phyloP scores from a whole-genome alignment of 2,888 invertebrate genomes.

The Mycalesis mineus region DNA sequence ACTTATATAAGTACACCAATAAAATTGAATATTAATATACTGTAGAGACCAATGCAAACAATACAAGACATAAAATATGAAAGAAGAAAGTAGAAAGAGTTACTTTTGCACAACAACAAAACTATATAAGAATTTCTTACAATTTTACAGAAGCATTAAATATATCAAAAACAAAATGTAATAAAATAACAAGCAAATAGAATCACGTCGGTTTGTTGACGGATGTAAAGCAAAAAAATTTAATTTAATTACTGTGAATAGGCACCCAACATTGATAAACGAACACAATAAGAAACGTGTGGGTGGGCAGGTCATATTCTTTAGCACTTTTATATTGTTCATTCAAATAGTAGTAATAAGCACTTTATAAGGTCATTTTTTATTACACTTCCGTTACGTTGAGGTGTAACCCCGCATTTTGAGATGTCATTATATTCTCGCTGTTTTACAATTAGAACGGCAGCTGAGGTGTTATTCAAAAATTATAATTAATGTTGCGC shows the following conservation, averaged over 20 bases:
- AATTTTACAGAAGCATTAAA: not conserved
- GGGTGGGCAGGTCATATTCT: constrained; percentile 6
- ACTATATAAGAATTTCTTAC: not conserved
- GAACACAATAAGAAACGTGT: not conserved
- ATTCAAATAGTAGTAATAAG: constrained; percentile 1
- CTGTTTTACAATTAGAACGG: not conserved
- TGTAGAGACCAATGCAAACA: no score
- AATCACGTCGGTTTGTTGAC: constrained; percentile 7
- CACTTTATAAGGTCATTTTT: constrained; percentile 4
- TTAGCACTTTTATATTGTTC: constrained; percentile 10
- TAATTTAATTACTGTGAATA: constrained; percentile 11
- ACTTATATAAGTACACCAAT: no score
- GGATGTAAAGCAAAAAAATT: constrained; percentile 10
- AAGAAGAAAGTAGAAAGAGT: no score
- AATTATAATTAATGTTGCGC: no score
- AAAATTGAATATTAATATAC: no score
- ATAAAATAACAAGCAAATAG: constrained; percentile 5
- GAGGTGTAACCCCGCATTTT: not conserved
- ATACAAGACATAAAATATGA: no score
- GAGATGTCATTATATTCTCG: not conserved
- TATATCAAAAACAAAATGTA: not conserved
- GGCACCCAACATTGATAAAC: constrained; percentile 4
- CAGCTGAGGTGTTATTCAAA: not conserved
- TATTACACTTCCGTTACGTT: constrained; percentile 3
- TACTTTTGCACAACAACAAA: not conserved